Evolutionary conservation across 2,113 vertebrate genomes (phyloP).

Genomic region (Chaetops frenatus): DNA sequence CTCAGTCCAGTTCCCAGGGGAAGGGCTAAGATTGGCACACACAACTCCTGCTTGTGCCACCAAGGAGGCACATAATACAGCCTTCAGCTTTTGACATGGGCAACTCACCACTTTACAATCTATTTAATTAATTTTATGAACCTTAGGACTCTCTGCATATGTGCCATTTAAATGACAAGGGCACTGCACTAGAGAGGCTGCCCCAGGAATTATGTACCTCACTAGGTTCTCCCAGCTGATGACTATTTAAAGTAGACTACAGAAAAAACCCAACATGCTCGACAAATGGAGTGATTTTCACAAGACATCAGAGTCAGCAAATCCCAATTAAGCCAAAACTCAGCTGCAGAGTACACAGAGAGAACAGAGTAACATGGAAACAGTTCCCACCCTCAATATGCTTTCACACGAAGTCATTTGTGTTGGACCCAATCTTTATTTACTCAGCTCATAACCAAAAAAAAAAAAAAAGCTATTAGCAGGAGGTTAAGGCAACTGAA

Average conservation of each 20-base stretch:
- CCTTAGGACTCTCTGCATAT: background rate
- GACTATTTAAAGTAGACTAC: background rate
- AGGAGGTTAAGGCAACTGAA: conserved; percentile 4
- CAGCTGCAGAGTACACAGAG: background rate
- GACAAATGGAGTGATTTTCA: background rate
- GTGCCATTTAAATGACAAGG: background rate
- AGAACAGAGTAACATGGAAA: background rate
- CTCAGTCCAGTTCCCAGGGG: background rate
- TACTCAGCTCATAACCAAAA: background rate
- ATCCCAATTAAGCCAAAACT: background rate
- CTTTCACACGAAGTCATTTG: background rate
- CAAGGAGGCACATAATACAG: background rate
- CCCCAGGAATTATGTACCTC: background rate
- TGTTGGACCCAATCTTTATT: background rate
- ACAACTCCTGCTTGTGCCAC: background rate
- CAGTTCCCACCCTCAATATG: background rate
- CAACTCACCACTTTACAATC: background rate
- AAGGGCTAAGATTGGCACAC: background rate
- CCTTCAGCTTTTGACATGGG: background rate
- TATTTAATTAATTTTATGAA: background rate
- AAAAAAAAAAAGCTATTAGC: background rate
- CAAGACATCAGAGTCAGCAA: background rate
- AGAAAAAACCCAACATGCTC: background rate
- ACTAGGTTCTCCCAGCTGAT: background rate
- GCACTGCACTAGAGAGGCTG: background rate